Conservation (phyloP, 2,113 vertebrate genomes). For the Indicator maculatus region DNA sequence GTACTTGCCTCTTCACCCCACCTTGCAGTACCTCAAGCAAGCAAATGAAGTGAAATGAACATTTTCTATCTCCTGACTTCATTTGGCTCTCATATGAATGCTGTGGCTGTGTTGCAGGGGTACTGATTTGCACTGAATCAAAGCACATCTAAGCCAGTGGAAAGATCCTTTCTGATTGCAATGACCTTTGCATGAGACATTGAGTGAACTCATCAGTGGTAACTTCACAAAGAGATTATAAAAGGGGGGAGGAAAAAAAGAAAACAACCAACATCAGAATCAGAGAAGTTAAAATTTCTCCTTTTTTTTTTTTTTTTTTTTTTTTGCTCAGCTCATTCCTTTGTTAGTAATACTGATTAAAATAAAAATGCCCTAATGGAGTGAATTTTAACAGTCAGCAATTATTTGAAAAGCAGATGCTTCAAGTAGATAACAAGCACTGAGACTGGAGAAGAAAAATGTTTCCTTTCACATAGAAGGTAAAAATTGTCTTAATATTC, state of each 20-base stretch:
- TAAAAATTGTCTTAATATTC: neutral
- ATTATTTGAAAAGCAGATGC: neutral
- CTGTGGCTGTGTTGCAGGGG: neutral
- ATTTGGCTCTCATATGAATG: neutral
- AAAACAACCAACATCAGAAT: no score
- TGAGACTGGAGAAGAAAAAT: neutral
- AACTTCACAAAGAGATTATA: neutral
- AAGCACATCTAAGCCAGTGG: neutral
- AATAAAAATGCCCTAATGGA: neutral
- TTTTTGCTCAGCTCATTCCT: accelerated
- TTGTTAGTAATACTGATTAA: neutral
- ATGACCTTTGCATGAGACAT: neutral
- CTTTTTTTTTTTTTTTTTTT: neutral
- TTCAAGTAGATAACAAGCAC: neutral
- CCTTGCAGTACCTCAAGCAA: neutral
- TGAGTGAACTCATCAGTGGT: neutral
- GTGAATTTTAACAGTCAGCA: neutral
- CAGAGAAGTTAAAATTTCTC: no score
- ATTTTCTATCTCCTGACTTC: neutral
- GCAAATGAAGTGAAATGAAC: neutral
- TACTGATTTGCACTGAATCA: neutral
- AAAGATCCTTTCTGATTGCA: neutral
- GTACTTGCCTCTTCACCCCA: neutral
- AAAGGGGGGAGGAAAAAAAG: neutral
- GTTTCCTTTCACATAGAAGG: neutral